Evolutionary conservation across 2,797 vertebrate genomes (phyloP).

Genomic region (Numenius phaeopus): DNA sequence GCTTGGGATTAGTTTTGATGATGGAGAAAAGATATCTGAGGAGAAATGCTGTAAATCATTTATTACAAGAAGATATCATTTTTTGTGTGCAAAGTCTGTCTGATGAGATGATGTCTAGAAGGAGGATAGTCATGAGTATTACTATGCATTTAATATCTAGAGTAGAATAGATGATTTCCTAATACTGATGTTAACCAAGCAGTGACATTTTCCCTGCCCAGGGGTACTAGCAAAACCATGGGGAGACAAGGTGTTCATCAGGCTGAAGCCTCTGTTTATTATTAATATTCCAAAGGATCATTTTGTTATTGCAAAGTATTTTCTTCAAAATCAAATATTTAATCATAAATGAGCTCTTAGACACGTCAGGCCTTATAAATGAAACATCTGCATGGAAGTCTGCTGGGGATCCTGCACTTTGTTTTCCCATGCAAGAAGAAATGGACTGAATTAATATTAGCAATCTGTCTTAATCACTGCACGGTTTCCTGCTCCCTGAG

Average conservation of each 20-base stretch:
- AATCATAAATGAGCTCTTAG: constrained; percentile 13
- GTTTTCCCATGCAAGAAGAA: constrained; percentile 20
- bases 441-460: constrained; percentile 49
- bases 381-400: constrained; percentile 27
- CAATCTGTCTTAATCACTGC: constrained; percentile 61
- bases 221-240: background rate
- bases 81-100: background rate
- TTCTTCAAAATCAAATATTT: constrained; percentile 43
- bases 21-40: background rate
- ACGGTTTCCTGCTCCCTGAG: constrained; percentile 1
- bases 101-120: background rate
- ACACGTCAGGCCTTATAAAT: constrained; percentile 11
- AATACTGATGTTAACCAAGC: background rate
- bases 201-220: background rate
- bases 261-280: background rate
- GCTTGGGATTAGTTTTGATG: background rate
- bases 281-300: background rate
- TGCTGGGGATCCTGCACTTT: constrained; percentile 16
- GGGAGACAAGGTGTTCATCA: background rate
- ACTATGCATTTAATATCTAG: background rate
- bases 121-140: background rate
- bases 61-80: background rate
- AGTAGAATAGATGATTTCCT: background rate
- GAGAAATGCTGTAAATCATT: background rate
- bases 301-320: background rate